Evolutionary conservation across 2,888 invertebrate species (phyloP), one percentile per base, ranked within the genome.

Genomic region (Diloba caeruleocephala): DNA sequence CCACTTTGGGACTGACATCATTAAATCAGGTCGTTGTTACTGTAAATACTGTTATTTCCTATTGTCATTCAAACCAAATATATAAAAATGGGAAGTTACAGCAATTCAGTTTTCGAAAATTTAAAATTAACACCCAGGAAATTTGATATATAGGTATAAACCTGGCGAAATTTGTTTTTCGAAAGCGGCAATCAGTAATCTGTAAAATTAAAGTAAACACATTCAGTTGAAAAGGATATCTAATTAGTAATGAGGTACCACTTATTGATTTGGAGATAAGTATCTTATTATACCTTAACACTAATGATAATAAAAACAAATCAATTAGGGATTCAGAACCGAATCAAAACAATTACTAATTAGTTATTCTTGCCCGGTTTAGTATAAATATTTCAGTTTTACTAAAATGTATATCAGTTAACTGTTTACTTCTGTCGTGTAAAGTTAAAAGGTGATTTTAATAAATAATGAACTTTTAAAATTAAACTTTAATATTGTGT

Each of bases 381-480:
- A n/a, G 36, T 62, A 66, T 69, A 69, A 58, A 71, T 55, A 57
- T 8, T 14, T 17, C 5, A n/a, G 36, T 19, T 46, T 32, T 14
- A 7, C 1, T 4, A 10, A 37, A 51, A 49, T 28, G 17, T 32
- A 17, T 29, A 61, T 67, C 62, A 64, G 68, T 64, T 19, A 4
- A 41, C 14, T 28, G 3, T 13, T 1, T 3, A 33, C 25, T 28
- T 12, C 15, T 45, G 12, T 10, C 13, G 48, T 12, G 51, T 32
- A 25, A 17, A 55, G 34, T 39, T 45, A 38, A 25, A 44, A 37
- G 5, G 19, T 43, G 42, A 1, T 26, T 23, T 1, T 9, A 15
- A 9, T 12, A 15, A 3, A 26, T 10, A 0, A 6, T 5, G 0
- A n/a, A 15, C 0, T 31, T 41, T 17, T 0, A 7, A 12, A 21